A percentile compares a stretch with the other conserved stretches of the same genome.
phyloP scores from a whole-genome alignment of 2,113 vertebrate genomes.

The Verasper variegatus region DNA sequence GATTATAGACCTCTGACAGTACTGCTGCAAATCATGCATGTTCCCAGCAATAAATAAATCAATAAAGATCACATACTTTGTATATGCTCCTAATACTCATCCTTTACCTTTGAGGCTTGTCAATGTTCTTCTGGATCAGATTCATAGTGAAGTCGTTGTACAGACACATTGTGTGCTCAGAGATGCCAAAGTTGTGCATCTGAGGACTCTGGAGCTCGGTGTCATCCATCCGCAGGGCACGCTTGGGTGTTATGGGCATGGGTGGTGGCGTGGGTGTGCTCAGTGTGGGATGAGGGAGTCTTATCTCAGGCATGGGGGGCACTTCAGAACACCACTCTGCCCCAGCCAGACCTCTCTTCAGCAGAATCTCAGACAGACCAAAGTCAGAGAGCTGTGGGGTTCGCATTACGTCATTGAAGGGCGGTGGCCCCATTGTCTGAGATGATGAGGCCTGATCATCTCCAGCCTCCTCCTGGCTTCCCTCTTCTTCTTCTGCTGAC shows the following conservation, averaged over 20 bases:
- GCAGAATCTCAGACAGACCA: slow-evolving; percentile 87
- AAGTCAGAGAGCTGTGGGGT: slow-evolving; percentile 91
- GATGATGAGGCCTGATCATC: not conserved
- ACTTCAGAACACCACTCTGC: slow-evolving; percentile 29
- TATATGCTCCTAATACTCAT: not conserved
- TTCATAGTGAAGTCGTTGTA: slow-evolving; percentile 92
- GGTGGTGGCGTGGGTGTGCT: not conserved
- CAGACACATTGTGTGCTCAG: slow-evolving; percentile 87
- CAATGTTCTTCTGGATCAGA: slow-evolving; percentile 80
- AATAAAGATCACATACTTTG: not conserved
- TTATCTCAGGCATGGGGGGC: slow-evolving; percentile 48
- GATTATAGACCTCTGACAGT: not conserved
- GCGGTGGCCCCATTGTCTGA: slow-evolving; percentile 9
- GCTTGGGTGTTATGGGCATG: slow-evolving; percentile 86
- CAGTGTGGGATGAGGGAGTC: slow-evolving; percentile 56
- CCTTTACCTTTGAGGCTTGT: slow-evolving; percentile 70
- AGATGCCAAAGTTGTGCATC: slow-evolving; percentile 87
- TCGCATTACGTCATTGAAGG: slow-evolving; percentile 52
- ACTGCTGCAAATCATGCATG: not conserved
- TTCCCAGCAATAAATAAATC: not conserved
- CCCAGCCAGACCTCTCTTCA: slow-evolving; percentile 72
- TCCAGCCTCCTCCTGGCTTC: slow-evolving; percentile 36
- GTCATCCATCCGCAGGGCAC: slow-evolving; percentile 85
- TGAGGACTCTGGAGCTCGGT: slow-evolving; percentile 82
- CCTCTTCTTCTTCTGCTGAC: slow-evolving; percentile 31